Evolutionary conservation across 2,888 invertebrate species (phyloP).

Genomic region (Tetheella fluctuosa): DNA sequence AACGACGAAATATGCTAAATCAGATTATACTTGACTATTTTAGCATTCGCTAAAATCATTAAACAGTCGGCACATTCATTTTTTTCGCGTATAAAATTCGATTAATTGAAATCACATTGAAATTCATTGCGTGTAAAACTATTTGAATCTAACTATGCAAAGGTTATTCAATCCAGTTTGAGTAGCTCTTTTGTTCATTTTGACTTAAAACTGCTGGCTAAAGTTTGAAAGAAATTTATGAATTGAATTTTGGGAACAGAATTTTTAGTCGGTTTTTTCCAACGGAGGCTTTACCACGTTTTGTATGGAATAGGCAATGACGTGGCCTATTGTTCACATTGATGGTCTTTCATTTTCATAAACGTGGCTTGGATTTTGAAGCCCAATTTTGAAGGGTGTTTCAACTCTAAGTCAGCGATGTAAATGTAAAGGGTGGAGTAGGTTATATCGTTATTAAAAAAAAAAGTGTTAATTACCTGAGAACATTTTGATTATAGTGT

Average conservation of each 20-base stretch:
- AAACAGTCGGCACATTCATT: not conserved
- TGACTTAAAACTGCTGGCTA: constrained; percentile 24
- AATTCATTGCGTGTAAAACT: constrained; percentile 9
- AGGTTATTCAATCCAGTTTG: constrained; percentile 6
- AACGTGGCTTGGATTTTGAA: constrained; percentile 14
- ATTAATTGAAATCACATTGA: not conserved
- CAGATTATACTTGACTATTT: no score
- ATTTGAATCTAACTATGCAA: constrained; percentile 8
- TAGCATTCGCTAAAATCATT: no score
- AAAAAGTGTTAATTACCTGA: no score
- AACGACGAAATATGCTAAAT: no score
- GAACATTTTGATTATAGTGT: no score
- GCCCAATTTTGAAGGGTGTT: constrained; percentile 9
- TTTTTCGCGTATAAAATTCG: not conserved
- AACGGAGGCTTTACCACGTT: constrained; percentile 17
- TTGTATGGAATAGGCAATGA: constrained; percentile 32
- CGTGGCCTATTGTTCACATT: constrained; percentile 35
- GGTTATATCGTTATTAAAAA: not conserved
- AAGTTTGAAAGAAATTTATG: constrained; percentile 20
- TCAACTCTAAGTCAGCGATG: not conserved
- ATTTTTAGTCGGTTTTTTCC: constrained; percentile 48
- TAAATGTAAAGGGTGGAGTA: not conserved
- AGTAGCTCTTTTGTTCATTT: constrained; percentile 1
- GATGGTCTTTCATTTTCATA: constrained; percentile 17
- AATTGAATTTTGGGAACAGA: constrained; percentile 44